Base-by-base conservation (phyloP, 2,797 vertebrate genomes). In the Epinephelus awoara region DNA sequence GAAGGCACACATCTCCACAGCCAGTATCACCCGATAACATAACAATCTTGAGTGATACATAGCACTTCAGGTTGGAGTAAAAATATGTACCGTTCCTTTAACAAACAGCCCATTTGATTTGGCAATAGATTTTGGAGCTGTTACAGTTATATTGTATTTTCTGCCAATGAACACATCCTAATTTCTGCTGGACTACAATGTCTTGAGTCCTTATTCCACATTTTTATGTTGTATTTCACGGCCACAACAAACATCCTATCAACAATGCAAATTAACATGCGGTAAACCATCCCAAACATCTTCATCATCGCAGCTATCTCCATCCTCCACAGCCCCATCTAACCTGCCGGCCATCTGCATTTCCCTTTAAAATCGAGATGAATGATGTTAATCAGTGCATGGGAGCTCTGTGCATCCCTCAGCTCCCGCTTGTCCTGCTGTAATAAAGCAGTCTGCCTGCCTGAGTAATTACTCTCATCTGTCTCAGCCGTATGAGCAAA, bases 391-490 rank as follows among this genome's bases (percentile, higher is more conserved):
- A 94, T 94, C 93, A 89, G 87, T 58, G 66, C 63, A 81, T 0
- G 29, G 87, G 77, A 77, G 85, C 83, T 46, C 25, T 44, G 82
- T 4, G 82, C 75, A 67, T 90, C 88, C 86, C 88, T 86, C 80
- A 83, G 81, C 85, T 82, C 66, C 85, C 52, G 75, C 79, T 71
- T 14, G 82, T 77, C 77, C 86, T 21, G 85, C 79, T 83, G 80
- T 91, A 95, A 94, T 93, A 91, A 94, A 94, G 89, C 84, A 59
- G 75, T 68, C 83, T 81, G 87, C 82, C 92, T 69, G 58, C 57
- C 66, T 54, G 54, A 85, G 79, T 95, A 94, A 96, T 95, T 91
- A 88, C 90, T 73, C 75, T 89, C 93, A 92, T 95, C 89, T 42
- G 82, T 94, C 93, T 91, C 64, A 61, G 88, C 67, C 57, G 11